Conservation (phyloP, 1,140 invertebrate genomes). For the Drosophila sturtevanti region DNA sequence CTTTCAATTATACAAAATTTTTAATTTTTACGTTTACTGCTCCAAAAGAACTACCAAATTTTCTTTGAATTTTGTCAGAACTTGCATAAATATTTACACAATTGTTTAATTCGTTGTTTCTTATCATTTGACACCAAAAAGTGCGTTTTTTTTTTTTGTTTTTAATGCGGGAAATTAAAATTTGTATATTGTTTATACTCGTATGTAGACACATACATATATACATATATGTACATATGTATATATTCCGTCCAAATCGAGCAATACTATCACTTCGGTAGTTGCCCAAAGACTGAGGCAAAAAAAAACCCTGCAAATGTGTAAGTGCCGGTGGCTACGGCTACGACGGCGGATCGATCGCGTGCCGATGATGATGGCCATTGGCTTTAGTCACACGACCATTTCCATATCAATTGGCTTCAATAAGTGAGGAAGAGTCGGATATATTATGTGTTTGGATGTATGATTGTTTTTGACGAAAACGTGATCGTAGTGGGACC, state of each 20-base stretch:
- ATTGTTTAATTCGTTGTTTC: conserved; percentile 41
- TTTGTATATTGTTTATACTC: too few relatives aligned
- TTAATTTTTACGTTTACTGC: background rate
- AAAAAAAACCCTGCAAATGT: conserved; percentile 11
- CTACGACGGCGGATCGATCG: too few relatives aligned
- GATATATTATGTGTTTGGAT: background rate
- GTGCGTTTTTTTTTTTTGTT: too few relatives aligned
- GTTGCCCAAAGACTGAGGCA: conserved; percentile 50
- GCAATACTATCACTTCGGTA: conserved; percentile 24
- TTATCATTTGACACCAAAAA: conserved; percentile 18
- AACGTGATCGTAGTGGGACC: conserved; percentile 62
- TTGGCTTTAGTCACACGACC: conserved; percentile 50
- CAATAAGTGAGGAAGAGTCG: conserved; percentile 32
- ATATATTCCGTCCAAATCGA: background rate
- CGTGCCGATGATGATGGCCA: conserved; percentile 47
- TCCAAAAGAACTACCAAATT: background rate
- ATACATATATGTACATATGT: conserved; percentile 6
- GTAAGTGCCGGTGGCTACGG: conserved; percentile 15
- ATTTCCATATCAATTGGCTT: conserved; percentile 50
- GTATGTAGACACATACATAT: too few relatives aligned
- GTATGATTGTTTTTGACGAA: conserved; percentile 21
- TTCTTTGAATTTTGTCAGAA: conserved; percentile 4
- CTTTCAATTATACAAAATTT: background rate
- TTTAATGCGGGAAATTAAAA: background rate
- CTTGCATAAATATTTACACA: conserved; percentile 58